phyloP scores from a whole-genome alignment of 2,113 vertebrate species.

The Dipodomys merriami region DNA sequence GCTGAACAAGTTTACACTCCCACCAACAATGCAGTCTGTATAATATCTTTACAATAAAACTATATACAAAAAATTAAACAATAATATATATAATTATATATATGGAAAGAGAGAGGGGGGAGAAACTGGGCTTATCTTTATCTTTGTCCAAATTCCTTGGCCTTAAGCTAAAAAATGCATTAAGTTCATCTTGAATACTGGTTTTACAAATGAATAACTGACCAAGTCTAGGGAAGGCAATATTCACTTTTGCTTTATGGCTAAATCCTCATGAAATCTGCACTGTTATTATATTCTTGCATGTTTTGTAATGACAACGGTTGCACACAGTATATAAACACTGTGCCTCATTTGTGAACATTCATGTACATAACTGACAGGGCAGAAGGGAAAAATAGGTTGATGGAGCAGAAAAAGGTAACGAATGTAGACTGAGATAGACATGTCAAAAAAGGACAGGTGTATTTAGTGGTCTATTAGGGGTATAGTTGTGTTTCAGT shows the following conservation, averaged over 20 bases:
- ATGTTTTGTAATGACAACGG: neutral
- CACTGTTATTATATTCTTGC: neutral
- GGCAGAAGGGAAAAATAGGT: neutral
- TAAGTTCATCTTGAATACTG: neutral
- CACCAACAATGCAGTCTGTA: too few species aligned
- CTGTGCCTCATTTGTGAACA: neutral
- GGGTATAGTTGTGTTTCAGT: neutral
- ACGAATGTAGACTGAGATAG: neutral
- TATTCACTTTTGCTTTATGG: neutral
- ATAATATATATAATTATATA: too few species aligned
- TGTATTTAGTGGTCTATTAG: neutral
- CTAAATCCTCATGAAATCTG: neutral
- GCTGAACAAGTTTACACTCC: too few species aligned
- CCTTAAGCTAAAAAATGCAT: neutral
- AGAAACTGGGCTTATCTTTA: neutral
- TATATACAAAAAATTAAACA: too few species aligned
- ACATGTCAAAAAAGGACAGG: too few species aligned
- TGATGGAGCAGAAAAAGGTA: neutral
- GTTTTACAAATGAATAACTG: neutral
- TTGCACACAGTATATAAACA: neutral
- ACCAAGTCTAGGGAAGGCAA: neutral
- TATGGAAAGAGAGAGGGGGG: too few species aligned
- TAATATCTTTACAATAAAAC: too few species aligned
- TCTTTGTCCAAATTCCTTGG: neutral
- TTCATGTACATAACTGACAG: neutral